Evolutionary conservation across 1,140 invertebrate genomes (phyloP).

Genomic region (Rhagoletis pomonella): DNA sequence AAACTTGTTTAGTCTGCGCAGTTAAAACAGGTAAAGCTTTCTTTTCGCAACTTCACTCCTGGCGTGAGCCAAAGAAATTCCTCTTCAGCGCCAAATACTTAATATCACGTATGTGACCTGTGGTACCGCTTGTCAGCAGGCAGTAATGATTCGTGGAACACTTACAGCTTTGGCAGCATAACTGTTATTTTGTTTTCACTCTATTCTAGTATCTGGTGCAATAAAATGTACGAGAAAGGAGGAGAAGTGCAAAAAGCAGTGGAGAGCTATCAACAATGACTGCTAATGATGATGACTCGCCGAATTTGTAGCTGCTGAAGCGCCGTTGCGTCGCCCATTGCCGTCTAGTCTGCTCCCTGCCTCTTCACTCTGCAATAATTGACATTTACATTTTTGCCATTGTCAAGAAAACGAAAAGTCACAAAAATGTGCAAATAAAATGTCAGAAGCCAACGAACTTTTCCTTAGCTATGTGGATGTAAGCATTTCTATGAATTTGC

Average conservation of each 20-base stretch:
- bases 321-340: neutral
- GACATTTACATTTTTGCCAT: neutral
- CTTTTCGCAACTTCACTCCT: no score
- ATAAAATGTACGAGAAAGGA: neutral
- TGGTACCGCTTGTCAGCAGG: neutral
- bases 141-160: no score
- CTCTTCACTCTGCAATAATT: neutral
- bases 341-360: neutral
- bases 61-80: neutral
- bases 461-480: no score
- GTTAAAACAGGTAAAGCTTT: no score
- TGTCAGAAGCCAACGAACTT: neutral
- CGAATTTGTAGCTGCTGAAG: neutral
- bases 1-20: no score
- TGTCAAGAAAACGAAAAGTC: neutral
- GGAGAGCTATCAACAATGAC: neutral
- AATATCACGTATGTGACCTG: neutral
- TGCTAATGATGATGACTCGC: neutral
- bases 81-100: neutral
- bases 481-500: neutral
- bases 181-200: neutral
- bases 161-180: no score
- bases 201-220: neutral
- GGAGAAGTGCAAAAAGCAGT: neutral
- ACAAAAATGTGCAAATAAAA: neutral